Evolutionary conservation across 2,113 vertebrate genomes (phyloP).

Genomic region (Corydoras sp.): DNA sequence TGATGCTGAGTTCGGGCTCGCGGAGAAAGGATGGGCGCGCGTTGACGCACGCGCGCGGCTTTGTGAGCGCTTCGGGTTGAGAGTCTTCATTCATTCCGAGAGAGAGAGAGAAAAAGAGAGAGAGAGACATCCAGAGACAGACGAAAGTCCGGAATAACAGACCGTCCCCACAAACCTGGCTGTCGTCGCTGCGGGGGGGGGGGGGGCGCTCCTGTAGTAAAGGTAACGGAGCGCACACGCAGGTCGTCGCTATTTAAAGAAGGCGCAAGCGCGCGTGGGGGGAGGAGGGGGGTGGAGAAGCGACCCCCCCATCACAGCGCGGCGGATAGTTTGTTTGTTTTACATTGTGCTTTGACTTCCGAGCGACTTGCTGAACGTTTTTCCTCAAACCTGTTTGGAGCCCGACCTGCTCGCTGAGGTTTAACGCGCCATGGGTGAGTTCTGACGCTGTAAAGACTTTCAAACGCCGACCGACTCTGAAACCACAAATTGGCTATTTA

Average conservation of each 20-base stretch:
- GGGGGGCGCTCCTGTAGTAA: constrained; percentile 5
- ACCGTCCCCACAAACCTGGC: not conserved
- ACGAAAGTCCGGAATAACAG: not conserved
- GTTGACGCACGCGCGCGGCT: constrained; percentile 5
- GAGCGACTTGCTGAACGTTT: no score
- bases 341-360: not conserved
- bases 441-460: not conserved
- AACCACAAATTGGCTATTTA: not conserved
- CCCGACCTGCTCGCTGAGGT: no score
- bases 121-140: no score
- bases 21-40: not conserved
- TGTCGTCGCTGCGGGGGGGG: constrained; percentile 3
- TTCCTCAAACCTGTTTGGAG: no score
- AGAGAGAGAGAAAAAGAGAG: no score
- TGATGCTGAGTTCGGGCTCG: constrained; percentile 21
- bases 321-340: no score
- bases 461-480: not conserved
- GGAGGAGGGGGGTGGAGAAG: no score
- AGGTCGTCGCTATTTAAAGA: not conserved
- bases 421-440: not conserved
- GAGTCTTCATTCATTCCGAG: no score
- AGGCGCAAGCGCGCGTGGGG: no score
- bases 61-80: no score
- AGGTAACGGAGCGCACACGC: constrained; percentile 1
- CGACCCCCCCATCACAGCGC: no score